Evolutionary conservation across 53 echinoderm and acorn worm genomes (phyloP).

Genomic region (Henricia sp.): DNA sequence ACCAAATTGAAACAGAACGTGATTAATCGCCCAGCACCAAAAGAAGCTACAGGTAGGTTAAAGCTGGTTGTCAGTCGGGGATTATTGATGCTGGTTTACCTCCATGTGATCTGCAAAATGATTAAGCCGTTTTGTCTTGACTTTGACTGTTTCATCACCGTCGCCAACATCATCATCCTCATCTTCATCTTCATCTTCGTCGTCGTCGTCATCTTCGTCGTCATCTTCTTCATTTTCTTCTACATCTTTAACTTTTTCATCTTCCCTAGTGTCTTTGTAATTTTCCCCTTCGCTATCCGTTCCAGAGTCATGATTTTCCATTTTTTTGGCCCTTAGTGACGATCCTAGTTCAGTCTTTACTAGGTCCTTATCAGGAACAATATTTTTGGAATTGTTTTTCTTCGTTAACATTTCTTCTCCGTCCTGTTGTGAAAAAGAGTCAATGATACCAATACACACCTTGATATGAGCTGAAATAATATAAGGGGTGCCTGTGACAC

Average conservation of each 20-base stretch:
- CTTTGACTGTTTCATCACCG: neutral
- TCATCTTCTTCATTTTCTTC: neutral
- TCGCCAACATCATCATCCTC: neutral
- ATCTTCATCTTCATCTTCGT: constrained; percentile 15
- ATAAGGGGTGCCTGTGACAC: no score
- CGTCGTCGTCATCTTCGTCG: constrained; percentile 6
- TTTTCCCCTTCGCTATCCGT: constrained; percentile 23
- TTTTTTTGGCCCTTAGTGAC: neutral
- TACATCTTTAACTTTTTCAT: neutral
- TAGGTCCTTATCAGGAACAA: constrained; percentile 3
- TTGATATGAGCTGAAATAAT: no score
- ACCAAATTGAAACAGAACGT: no score
- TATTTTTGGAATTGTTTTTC: neutral
- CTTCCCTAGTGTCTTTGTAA: constrained; percentile 3
- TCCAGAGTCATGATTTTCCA: constrained; percentile 26
- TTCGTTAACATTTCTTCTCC: neutral
- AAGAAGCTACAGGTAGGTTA: neutral
- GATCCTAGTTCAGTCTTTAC: constrained; percentile 16
- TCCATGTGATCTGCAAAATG: neutral
- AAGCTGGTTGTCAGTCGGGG: no score
- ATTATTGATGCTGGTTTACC: no score
- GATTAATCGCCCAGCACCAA: no score
- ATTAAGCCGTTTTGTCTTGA: neutral
- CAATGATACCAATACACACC: no score
- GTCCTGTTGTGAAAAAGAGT: constrained; percentile 15